A percentile compares a stretch with the other conserved stretches of the same genome.
phyloP scores from a whole-genome alignment of 1,140 invertebrate species.

The Drosophila arawakana region DNA sequence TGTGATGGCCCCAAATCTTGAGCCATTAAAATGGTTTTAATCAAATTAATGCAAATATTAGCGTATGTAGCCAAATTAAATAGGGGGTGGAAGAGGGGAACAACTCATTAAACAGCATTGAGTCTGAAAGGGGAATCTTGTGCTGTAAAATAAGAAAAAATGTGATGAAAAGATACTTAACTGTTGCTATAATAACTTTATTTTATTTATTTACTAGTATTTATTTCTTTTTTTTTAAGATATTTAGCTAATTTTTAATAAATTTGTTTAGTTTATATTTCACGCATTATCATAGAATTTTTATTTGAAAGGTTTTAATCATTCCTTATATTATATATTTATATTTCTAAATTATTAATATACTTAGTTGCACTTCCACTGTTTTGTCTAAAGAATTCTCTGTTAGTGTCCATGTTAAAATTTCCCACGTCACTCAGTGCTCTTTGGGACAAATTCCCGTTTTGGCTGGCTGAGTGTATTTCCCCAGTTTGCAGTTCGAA shows the following conservation, averaged over 20 bases:
- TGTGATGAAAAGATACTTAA: too few species aligned
- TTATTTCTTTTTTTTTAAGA: too few species aligned
- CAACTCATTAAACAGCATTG: neutral
- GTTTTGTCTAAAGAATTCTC: too few species aligned
- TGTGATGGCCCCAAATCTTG: constrained; percentile 54
- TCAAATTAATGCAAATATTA: constrained; percentile 80
- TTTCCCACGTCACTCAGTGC: constrained; percentile 23
- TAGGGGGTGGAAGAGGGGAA: too few species aligned
- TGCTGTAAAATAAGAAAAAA: too few species aligned
- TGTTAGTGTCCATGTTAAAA: constrained; percentile 32
- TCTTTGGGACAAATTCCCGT: constrained; percentile 54
- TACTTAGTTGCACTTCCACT: neutral
- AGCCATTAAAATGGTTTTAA: constrained; percentile 81
- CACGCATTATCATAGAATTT: too few species aligned
- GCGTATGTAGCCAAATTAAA: constrained; percentile 11
- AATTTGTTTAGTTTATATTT: too few species aligned
- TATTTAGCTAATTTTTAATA: too few species aligned
- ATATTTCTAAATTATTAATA: neutral
- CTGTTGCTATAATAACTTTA: too few species aligned
- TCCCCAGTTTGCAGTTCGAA: constrained; percentile 50
- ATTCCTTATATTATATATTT: neutral
- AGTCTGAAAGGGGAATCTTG: neutral
- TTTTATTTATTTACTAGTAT: neutral
- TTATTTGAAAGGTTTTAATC: too few species aligned
- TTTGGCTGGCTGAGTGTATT: neutral